Conservation (phyloP, 2,888 invertebrate genomes). For the Acheta domesticus region DNA sequence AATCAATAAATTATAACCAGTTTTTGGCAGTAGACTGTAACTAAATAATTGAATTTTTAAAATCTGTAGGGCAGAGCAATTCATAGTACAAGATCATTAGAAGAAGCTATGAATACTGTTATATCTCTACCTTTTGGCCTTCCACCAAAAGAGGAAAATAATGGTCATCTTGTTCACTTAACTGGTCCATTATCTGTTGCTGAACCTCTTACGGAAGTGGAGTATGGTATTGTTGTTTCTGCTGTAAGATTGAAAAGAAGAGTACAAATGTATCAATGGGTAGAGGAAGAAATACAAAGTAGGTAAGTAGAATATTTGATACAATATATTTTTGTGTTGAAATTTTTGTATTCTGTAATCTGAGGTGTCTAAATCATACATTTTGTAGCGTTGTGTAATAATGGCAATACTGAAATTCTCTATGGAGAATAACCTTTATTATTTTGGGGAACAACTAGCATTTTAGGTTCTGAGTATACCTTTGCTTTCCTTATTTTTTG, state of each 20-base stretch:
- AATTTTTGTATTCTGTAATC: too few species aligned
- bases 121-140: slow-evolving; percentile 50
- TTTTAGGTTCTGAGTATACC: too few species aligned
- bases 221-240: slow-evolving; percentile 79
- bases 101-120: slow-evolving; percentile 69
- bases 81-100: slow-evolving; percentile 70
- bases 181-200: slow-evolving; percentile 68
- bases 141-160: slow-evolving; percentile 57
- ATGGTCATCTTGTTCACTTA: slow-evolving; percentile 74
- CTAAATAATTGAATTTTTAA: too few species aligned
- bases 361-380: too few species aligned
- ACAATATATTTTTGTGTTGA: too few species aligned
- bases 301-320: not conserved
- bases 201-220: slow-evolving; percentile 80
- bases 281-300: slow-evolving; percentile 62
- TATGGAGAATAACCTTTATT: too few species aligned
- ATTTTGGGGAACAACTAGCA: too few species aligned
- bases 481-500: too few species aligned
- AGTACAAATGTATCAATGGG: slow-evolving; percentile 94
- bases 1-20: too few species aligned
- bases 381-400: too few species aligned
- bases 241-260: slow-evolving; percentile 79
- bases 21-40: too few species aligned
- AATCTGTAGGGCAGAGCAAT: slow-evolving; percentile 68
- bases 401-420: too few species aligned